Conservation (phyloP, 2,113 vertebrate genomes). For the Riparia riparia region DNA sequence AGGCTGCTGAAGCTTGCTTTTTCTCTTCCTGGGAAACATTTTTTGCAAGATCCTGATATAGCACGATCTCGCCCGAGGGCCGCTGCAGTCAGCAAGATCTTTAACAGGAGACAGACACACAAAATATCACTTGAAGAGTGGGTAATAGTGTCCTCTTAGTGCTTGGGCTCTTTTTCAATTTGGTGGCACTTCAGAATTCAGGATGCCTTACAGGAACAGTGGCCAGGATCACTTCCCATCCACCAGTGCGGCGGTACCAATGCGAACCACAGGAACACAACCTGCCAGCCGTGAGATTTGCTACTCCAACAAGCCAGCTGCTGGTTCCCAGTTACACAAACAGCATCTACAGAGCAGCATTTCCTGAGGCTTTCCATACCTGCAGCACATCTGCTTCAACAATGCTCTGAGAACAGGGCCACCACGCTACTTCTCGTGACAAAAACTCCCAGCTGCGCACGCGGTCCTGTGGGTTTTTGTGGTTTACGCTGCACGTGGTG, state of each 20-base stretch:
- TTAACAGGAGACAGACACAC: not conserved
- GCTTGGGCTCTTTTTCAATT: not conserved
- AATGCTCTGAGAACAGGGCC: slow-evolving; percentile 44
- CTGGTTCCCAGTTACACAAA: not conserved
- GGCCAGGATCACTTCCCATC: not conserved
- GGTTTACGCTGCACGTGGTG: slow-evolving; percentile 8
- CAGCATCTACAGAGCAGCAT: slow-evolving; percentile 19
- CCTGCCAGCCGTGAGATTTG: not conserved
- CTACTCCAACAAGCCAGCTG: not conserved
- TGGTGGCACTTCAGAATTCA: not conserved
- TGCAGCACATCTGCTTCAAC: not conserved
- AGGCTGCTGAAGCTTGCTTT: not conserved
- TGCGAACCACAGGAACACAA: not conserved
- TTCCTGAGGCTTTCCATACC: slow-evolving; percentile 62
- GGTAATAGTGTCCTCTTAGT: not conserved
- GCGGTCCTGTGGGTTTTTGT: not conserved
- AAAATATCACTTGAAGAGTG: not conserved
- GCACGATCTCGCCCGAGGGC: not conserved
- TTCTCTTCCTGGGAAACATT: not conserved
- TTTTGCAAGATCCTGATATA: not conserved
- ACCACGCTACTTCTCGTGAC: slow-evolving; percentile 29
- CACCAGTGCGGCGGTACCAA: not conserved
- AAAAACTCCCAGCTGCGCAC: slow-evolving; percentile 29
- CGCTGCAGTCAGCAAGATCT: not conserved
- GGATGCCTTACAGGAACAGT: not conserved